Conservation (phyloP, 1,140 invertebrate species). For the Polyergus mexicanus region DNA sequence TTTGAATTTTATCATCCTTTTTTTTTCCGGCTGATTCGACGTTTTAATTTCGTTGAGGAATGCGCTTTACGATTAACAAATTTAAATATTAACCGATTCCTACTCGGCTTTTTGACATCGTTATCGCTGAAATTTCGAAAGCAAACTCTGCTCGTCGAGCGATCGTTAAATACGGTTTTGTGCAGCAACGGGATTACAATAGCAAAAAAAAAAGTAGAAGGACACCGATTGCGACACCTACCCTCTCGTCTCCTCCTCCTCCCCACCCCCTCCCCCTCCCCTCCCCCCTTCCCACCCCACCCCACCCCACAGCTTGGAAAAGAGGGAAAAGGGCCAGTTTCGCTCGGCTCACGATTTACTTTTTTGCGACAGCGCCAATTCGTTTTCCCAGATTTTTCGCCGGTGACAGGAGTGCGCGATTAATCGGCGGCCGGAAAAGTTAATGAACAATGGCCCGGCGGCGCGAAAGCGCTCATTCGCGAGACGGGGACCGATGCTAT, state of each 20-base stretch:
- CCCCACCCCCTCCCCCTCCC: neutral
- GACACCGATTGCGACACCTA: neutral
- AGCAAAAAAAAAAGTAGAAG: neutral
- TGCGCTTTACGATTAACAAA: no score
- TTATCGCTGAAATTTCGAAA: neutral
- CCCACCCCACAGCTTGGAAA: no score
- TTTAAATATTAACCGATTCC: no score
- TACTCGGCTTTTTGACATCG: no score
- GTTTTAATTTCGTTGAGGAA: no score
- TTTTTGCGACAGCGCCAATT: constrained; percentile 37
- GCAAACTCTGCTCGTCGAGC: neutral
- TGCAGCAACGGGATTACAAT: neutral
- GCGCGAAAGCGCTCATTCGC: constrained; percentile 65
- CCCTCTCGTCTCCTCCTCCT: no score
- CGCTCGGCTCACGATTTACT: neutral
- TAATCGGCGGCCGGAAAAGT: constrained; percentile 68
- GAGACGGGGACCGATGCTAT: constrained; percentile 63
- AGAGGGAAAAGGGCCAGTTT: neutral
- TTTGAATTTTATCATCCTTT: no score
- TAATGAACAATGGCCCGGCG: constrained; percentile 69
- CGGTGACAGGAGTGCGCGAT: constrained; percentile 58
- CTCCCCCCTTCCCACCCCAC: no score
- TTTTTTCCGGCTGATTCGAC: no score
- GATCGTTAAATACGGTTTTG: neutral
- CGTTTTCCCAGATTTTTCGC: constrained; percentile 64